These are phyloP conservation scores for Alloscopus bannaensis DNA, from an alignment of 2,888 invertebrate genomes.

Conservation along the genomic window DNA sequence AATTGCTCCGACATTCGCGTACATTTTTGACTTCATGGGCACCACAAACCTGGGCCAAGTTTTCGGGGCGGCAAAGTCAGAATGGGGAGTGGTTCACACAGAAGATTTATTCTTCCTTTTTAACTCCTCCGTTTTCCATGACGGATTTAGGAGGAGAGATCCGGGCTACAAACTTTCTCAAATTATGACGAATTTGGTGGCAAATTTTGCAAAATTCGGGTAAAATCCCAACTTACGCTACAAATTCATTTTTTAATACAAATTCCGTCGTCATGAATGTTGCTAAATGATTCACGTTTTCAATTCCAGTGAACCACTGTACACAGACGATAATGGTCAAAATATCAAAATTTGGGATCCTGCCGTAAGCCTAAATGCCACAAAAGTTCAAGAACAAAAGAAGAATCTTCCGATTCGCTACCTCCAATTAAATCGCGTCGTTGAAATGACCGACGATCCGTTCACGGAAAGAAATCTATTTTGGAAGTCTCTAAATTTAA, in stretches of 20 bases:
- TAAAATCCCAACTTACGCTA: slow-evolving; percentile 9
- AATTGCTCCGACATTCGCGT: slow-evolving; percentile 68
- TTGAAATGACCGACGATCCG: slow-evolving; percentile 66
- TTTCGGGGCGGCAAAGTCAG: slow-evolving; percentile 65
- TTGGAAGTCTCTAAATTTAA: too few species aligned
- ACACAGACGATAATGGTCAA: background rate
- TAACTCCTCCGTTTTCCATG: slow-evolving; percentile 53
- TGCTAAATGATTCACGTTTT: too few species aligned
- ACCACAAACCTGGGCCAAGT: slow-evolving; percentile 66
- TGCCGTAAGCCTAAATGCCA: slow-evolving; percentile 12
- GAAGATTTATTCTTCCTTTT: slow-evolving; percentile 60
- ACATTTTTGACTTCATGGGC: slow-evolving; percentile 68
- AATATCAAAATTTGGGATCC: slow-evolving; percentile 34
- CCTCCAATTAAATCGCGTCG: slow-evolving; percentile 36
- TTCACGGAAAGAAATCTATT: slow-evolving; percentile 54
- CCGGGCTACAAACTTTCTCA: slow-evolving; percentile 51
- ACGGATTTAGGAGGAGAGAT: slow-evolving; percentile 43
- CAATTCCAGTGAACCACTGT: slow-evolving; percentile 34
- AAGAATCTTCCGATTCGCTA: slow-evolving; percentile 35
- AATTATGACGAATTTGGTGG: slow-evolving; percentile 57
- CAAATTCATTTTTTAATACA: background rate
- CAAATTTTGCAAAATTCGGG: slow-evolving; percentile 52
- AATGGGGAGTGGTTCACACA: slow-evolving; percentile 67
- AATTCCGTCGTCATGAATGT: too few species aligned
- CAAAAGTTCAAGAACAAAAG: background rate